Base-by-base conservation (phyloP, 2,113 vertebrate genomes). In the Andinoacara biseriatus region DNA sequence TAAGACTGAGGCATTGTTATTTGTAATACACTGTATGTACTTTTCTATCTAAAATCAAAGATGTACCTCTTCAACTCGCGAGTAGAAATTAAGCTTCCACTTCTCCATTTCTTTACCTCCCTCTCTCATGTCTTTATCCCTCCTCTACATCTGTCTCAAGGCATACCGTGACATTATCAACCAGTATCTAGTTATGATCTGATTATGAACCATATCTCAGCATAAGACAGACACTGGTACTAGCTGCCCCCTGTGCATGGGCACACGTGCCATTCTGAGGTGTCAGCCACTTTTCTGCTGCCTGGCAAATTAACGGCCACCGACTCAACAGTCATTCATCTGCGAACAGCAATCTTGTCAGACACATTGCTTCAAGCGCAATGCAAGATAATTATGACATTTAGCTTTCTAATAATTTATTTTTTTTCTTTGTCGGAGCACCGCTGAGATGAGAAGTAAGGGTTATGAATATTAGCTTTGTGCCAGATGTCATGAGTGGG, bases 281-380 rank as follows among this genome's bases (percentile, higher is more conserved):
- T 97, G 96, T 96, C 92, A 95, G 95, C 92, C 94, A 90, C 96
- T 97, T 97, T 97, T 95, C 96, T 94, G 94, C 94, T 96, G 87
- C 82, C 94, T 96, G 94, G 69, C 95, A 96, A 97, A 97, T 97
- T 96, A 97, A 94, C 95, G 94, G 95, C 94, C 94, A 93, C 89
- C 90, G 82, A 88, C 95, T 95, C 96, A 95, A 90, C 93, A 93
- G 94, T 95, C 95, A 95, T 90, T 96, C 96, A 95, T 95, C 96
- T 96, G 94, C 87, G 94, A 93, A 95, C 88, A 20, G 88, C 81
- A 92, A 75, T 89, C 95, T 62, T 82, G 88, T 89, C 85, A 89
- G 90, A 86, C 82, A 58, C 17, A 43, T 78, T 26, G 81, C 85
- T 90, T 63, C 84, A 31, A 87, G 87, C 79, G 5, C 83, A 74